Conservation (phyloP, 2,797 vertebrate genomes). For the Galaxias olidus region DNA sequence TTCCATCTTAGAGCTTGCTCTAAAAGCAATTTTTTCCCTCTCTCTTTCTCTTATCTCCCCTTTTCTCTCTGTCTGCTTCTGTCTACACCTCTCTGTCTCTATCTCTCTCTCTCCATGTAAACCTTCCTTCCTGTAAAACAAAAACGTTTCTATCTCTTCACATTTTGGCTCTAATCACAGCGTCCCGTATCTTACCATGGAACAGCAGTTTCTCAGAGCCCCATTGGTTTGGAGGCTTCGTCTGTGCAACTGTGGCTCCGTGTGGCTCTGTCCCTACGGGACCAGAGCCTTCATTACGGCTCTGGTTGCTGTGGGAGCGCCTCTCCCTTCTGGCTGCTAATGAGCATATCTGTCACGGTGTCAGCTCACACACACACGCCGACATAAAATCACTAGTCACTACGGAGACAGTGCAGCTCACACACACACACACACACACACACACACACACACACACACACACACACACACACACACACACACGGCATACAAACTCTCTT, state of each 20-base stretch:
- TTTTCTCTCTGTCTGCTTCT: background rate
- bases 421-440: constrained; percentile 12
- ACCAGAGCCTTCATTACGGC: too few species aligned
- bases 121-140: background rate
- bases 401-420: background rate
- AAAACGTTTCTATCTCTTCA: background rate
- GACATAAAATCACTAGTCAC: background rate
- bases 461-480: too few species aligned
- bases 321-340: background rate
- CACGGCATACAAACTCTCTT: too few species aligned
- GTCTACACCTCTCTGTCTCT: background rate
- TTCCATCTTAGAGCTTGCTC: background rate
- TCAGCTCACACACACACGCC: background rate
- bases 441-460: background rate
- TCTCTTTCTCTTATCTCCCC: background rate
- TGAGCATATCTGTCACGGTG: constrained; percentile 1
- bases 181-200: too few species aligned
- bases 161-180: too few species aligned
- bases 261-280: background rate
- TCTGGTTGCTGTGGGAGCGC: background rate
- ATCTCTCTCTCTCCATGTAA: too few species aligned
- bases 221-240: background rate
- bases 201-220: too few species aligned
- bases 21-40: background rate
- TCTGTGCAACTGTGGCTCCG: background rate